Base-by-base conservation (phyloP, 2,888 invertebrate species). In the Argyra leucocephala region DNA sequence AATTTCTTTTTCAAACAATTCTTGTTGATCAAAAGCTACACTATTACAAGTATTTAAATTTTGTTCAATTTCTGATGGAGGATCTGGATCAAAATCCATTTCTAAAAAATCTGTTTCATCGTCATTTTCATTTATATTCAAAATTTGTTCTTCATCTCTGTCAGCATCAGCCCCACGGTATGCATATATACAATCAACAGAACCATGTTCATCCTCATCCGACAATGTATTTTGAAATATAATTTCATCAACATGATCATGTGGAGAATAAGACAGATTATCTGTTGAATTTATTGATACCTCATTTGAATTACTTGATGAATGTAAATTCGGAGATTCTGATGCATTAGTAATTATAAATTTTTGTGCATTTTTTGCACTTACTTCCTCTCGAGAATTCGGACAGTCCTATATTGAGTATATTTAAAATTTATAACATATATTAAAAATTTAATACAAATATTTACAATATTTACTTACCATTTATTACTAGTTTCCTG, bases 71-170 rank as follows among this genome's bases (percentile, higher is more conserved):
- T 80, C 80, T 0, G 80, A 80, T 1, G 75, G 72, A 1, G 79
- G 79, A 70, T 80, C 80, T 7, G 80, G 80, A 62, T 80, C 80
- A 63, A 79, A 80, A 67, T 80, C 80, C 80, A 80, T 80, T 73
- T 80, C 80, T 4, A 80, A 72, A 67, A 79, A 80, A 67, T 80
- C 80, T 1, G 78, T 79, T 66, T 80, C 80, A 69, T 80, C 80
- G 63, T 80, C 80, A 2, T 68, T 72, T 59, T 68, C 65, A 63
- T 71, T 70, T 62, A 70, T 71, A 60, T 69, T 69, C 37, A 73
- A 74, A 21, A 75, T 62, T 59, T 63, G 63, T 0, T 73, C 70
- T 48, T 75, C 72, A 31, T 76, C 73, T 26, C 75, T 75, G 36
- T 77, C 78, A 58, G 64, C 66, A 3, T 75, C 75, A 1, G 77